phyloP scores from a whole-genome alignment of 1,140 invertebrate genomes.

The Leptopilina boulardi region DNA sequence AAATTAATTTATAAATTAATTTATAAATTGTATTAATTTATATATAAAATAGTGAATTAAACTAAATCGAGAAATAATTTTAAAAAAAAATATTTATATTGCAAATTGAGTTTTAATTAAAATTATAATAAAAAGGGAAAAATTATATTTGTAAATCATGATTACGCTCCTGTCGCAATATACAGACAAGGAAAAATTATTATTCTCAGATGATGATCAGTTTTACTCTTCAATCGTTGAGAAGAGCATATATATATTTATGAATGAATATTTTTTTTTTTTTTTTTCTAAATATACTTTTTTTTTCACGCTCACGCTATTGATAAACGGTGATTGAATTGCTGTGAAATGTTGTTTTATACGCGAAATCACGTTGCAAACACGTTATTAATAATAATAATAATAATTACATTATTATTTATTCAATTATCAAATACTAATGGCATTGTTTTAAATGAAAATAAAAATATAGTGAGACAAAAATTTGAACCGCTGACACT shows the following conservation, averaged over 20 bases:
- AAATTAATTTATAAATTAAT: too few species aligned
- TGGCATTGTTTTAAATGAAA: background rate
- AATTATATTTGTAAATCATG: background rate
- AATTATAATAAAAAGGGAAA: background rate
- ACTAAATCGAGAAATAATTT: too few species aligned
- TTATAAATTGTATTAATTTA: too few species aligned
- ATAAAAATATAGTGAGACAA: constrained; percentile 61
- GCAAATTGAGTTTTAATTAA: too few species aligned
- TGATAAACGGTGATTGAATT: constrained; percentile 18
- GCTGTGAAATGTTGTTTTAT: constrained; percentile 1
- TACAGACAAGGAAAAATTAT: background rate
- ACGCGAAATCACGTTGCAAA: constrained; percentile 11
- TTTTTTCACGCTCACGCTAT: background rate
- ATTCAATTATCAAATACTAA: background rate
- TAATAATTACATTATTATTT: background rate
- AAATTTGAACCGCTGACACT: constrained; percentile 53
- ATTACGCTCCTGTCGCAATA: constrained; percentile 15
- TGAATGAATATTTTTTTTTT: background rate
- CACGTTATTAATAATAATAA: background rate
- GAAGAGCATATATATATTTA: background rate
- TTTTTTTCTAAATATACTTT: background rate
- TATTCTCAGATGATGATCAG: background rate
- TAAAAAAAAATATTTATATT: too few species aligned
- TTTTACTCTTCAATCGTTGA: constrained; percentile 6
- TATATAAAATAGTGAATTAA: too few species aligned